Evolutionary conservation across 1,140 invertebrate genomes (phyloP).

Genomic region (Drosophila arawakana): DNA sequence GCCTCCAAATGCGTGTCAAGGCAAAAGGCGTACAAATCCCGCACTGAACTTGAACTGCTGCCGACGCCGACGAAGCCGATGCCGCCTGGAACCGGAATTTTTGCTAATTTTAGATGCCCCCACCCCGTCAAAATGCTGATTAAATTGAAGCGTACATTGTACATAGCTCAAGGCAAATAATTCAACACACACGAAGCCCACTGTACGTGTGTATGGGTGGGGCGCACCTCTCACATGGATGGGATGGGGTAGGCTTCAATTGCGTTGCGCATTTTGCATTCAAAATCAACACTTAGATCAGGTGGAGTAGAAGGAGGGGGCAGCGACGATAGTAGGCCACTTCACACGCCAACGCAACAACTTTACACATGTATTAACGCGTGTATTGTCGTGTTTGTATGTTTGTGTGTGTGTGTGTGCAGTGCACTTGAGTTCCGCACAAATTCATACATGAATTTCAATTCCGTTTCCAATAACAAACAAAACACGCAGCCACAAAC

Average conservation of each 20-base stretch:
- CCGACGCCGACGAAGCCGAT: background rate
- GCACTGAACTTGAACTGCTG: conserved; percentile 65
- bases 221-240: conserved; percentile 24
- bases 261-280: conserved; percentile 63
- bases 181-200: background rate
- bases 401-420: conserved; percentile 15
- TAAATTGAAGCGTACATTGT: conserved; percentile 48
- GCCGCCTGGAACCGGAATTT: conserved; percentile 54
- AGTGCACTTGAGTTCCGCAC: conserved; percentile 71
- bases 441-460: conserved; percentile 68
- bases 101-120: conserved; percentile 66
- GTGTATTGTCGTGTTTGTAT: conserved; percentile 15
- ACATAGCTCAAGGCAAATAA: conserved; percentile 29
- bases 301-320: conserved; percentile 9
- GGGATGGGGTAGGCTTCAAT: conserved; percentile 39
- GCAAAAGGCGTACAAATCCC: conserved; percentile 32
- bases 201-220: conserved; percentile 10
- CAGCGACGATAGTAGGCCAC: conserved; percentile 39
- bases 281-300: conserved; percentile 2
- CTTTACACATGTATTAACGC: conserved; percentile 9
- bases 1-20: conserved; percentile 62
- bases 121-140: conserved; percentile 58
- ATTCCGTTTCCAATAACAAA: conserved; percentile 75
- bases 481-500: conserved; percentile 67
- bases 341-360: conserved; percentile 60